phyloP scores from a whole-genome alignment of 2,888 invertebrate species.

The Hydropsyche betteni region DNA sequence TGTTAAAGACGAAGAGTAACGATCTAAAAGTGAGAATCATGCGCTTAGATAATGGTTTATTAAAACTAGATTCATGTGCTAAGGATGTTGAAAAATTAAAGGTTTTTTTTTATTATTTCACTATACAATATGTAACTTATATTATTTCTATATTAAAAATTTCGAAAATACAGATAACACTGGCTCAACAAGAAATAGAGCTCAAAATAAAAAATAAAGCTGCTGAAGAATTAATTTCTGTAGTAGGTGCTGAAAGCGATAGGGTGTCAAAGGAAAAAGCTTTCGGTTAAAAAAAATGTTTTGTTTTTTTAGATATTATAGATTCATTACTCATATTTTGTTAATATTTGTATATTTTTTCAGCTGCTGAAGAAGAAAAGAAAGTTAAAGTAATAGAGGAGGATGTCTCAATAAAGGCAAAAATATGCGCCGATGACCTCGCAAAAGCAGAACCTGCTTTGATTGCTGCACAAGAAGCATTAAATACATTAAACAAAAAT shows the following conservation, averaged over 20 bases:
- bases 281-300: slow-evolving; percentile 62
- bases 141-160: slow-evolving; percentile 53
- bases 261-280: slow-evolving; percentile 90
- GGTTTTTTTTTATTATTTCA: slow-evolving; percentile 56
- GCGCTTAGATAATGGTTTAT: slow-evolving; percentile 86
- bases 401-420: slow-evolving; percentile 84
- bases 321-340: neutral
- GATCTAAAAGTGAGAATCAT: slow-evolving; percentile 79
- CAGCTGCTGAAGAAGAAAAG: slow-evolving; percentile 84
- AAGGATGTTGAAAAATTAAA: slow-evolving; percentile 88
- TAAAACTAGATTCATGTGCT: slow-evolving; percentile 86
- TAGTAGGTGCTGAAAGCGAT: slow-evolving; percentile 88
- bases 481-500: slow-evolving; percentile 91
- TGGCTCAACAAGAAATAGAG: slow-evolving; percentile 80
- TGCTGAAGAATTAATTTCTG: slow-evolving; percentile 86
- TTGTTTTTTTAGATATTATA: neutral
- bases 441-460: slow-evolving; percentile 92
- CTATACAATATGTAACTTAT: slow-evolving; percentile 59
- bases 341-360: slow-evolving; percentile 3
- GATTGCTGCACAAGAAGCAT: slow-evolving; percentile 86
- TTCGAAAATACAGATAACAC: slow-evolving; percentile 59
- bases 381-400: slow-evolving; percentile 91
- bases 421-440: slow-evolving; percentile 88
- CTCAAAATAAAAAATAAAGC: slow-evolving; percentile 88
- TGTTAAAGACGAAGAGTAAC: slow-evolving; percentile 72